Percentiles rank a stretch among this genome's conserved stretches.
Evolutionary conservation across 2,888 invertebrate genomes (phyloP).

Genomic region (Ochropleura leucogaster): DNA sequence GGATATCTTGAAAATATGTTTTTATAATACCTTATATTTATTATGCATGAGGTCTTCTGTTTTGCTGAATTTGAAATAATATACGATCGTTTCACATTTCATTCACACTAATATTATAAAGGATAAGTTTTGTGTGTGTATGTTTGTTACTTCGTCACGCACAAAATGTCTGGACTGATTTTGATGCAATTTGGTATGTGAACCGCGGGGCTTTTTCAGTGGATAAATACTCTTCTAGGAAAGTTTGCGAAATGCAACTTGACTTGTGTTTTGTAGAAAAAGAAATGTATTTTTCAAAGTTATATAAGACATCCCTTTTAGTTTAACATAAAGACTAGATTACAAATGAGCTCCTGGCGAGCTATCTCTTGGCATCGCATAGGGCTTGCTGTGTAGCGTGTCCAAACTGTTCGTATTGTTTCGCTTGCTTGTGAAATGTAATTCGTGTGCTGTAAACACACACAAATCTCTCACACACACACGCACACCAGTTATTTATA

Average conservation of each 20-base stretch:
- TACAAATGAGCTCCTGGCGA: not conserved
- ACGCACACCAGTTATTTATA: conserved; percentile 77
- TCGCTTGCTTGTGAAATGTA: conserved; percentile 82
- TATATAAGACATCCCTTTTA: not conserved
- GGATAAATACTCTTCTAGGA: conserved; percentile 7
- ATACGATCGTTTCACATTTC: conserved; percentile 14
- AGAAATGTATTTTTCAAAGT: not conserved
- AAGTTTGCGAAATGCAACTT: not conserved
- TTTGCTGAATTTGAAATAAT: conserved; percentile 45
- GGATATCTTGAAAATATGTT: conserved; percentile 58
- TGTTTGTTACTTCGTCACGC: too few relatives aligned
- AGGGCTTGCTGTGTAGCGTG: conserved; percentile 64
- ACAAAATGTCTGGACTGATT: too few relatives aligned
- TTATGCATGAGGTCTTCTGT: conserved; percentile 63
- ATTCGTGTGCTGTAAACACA: conserved; percentile 82
- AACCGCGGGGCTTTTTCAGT: not conserved
- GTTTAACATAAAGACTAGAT: not conserved
- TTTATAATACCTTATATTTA: conserved; percentile 62
- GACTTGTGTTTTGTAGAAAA: not conserved
- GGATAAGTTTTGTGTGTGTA: too few relatives aligned
- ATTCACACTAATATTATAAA: not conserved
- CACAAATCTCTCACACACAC: conserved; percentile 77
- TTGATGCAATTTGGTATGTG: too few relatives aligned
- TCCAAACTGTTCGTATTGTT: conserved; percentile 82
- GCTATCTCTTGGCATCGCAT: conserved; percentile 57